Evolutionary conservation across 2,888 invertebrate genomes (phyloP).

Genomic region (Melipona bicolor): DNA sequence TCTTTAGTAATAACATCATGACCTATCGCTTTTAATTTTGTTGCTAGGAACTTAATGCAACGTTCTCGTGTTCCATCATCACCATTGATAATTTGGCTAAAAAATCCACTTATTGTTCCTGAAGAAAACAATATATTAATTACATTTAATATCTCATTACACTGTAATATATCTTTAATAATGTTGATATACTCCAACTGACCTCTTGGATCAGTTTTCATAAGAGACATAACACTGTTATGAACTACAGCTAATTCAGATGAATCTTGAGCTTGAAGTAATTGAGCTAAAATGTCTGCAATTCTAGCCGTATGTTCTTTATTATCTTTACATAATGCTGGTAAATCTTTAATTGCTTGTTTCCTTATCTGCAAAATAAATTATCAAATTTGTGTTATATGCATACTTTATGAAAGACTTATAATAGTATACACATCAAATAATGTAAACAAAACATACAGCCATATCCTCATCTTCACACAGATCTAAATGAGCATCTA

Average conservation of each 20-base stretch:
- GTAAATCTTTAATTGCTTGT: conserved; percentile 96
- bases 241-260: conserved; percentile 94
- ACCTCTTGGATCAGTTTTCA: conserved; percentile 90
- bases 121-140: conserved; percentile 42
- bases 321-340: conserved; percentile 93
- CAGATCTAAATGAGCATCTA: conserved; percentile 96
- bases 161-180: background rate
- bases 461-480: conserved; percentile 97
- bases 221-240: conserved; percentile 91
- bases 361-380: conserved; percentile 91
- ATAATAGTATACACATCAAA: background rate
- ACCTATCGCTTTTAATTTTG: conserved; percentile 92
- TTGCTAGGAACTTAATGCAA: conserved; percentile 94
- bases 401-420: background rate
- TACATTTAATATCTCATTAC: background rate
- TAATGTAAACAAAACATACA: conserved; percentile 86
- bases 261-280: conserved; percentile 94
- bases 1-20: conserved; percentile 92
- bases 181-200: conserved; percentile 12
- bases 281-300: conserved; percentile 95
- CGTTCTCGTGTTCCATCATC: conserved; percentile 93
- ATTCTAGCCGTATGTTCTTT: conserved; percentile 94
- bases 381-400: background rate
- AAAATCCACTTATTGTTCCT: conserved; percentile 89
- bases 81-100: conserved; percentile 88